These are phyloP conservation scores for Psittacula cyanocephala DNA, from an alignment of 2,113 vertebrate genomes.

Conservation along the genomic window DNA sequence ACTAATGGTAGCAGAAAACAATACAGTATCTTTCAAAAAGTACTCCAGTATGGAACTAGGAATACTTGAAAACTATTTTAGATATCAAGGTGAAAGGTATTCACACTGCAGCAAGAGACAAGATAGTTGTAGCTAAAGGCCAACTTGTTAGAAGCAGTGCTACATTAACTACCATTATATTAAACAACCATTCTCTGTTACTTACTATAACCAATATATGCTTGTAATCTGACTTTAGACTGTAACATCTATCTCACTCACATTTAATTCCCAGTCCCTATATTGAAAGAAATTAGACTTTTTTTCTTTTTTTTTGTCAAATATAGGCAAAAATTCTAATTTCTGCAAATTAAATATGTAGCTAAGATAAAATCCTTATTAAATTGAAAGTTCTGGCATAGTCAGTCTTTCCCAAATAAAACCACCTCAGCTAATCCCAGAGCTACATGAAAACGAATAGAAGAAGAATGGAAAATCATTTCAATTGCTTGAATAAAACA, in stretches of 20 bases:
- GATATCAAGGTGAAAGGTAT: not conserved
- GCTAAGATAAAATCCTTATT: constrained; percentile 4
- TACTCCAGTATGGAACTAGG: constrained; percentile 10
- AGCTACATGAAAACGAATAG: not conserved
- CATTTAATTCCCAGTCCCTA: constrained; percentile 18
- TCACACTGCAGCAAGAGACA: not conserved
- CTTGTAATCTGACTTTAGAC: constrained; percentile 25
- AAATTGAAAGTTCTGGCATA: constrained; percentile 12
- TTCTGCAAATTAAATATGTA: not conserved
- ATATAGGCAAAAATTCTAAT: not conserved
- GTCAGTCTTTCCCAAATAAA: not conserved
- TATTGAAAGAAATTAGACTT: constrained; percentile 32
- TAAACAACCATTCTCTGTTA: not conserved
- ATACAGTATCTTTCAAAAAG: constrained; percentile 72
- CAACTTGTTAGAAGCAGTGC: not conserved
- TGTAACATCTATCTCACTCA: not conserved
- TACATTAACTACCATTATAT: not conserved
- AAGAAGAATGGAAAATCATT: not conserved
- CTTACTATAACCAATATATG: not conserved
- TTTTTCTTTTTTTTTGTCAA: constrained; percentile 41
- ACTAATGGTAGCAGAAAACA: constrained; percentile 81
- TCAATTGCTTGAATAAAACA: not conserved
- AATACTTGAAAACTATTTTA: constrained; percentile 33
- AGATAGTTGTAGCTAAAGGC: constrained; percentile 15
- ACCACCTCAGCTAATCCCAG: not conserved